Evolutionary conservation across 2,888 invertebrate species (phyloP).

Genomic region (Ennomos quercinarius): DNA sequence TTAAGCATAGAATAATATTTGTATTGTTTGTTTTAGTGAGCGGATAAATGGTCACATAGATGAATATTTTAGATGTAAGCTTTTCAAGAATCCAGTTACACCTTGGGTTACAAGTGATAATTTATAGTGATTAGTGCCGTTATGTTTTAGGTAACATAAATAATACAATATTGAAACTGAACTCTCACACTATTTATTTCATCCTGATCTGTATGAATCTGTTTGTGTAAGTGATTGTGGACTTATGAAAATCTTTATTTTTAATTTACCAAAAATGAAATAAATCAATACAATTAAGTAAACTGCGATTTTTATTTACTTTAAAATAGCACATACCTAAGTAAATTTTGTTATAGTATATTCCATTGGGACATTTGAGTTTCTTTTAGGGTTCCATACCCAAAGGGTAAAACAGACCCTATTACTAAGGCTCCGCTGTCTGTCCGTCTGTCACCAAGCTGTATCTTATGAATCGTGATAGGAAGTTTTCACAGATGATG

Average conservation of each 20-base stretch:
- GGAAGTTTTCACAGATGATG: no score
- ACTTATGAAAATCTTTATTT: slow-evolving; percentile 79
- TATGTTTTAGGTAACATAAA: slow-evolving; percentile 73
- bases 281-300: slow-evolving; percentile 77
- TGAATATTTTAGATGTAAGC: slow-evolving; percentile 79
- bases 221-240: slow-evolving; percentile 82
- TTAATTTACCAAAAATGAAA: slow-evolving; percentile 84
- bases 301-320: slow-evolving; percentile 34
- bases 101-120: slow-evolving; percentile 83
- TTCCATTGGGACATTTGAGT: no score
- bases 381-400: no score
- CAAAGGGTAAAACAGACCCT: no score
- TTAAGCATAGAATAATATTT: slow-evolving; percentile 43
- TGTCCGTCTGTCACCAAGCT: no score
- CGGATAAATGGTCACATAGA: slow-evolving; percentile 74
- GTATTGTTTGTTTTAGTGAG: slow-evolving; percentile 70
- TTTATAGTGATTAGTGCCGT: slow-evolving; percentile 78
- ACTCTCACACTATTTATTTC: slow-evolving; percentile 84
- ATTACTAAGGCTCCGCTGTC: no score
- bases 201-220: slow-evolving; percentile 83
- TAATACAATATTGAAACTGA: slow-evolving; percentile 70
- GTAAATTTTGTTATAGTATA: no score
- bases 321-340: slow-evolving; percentile 20
- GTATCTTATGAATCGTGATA: no score
- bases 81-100: slow-evolving; percentile 81